Base-by-base conservation (phyloP, 2,888 invertebrate species). In the Drosophila prolongata region DNA sequence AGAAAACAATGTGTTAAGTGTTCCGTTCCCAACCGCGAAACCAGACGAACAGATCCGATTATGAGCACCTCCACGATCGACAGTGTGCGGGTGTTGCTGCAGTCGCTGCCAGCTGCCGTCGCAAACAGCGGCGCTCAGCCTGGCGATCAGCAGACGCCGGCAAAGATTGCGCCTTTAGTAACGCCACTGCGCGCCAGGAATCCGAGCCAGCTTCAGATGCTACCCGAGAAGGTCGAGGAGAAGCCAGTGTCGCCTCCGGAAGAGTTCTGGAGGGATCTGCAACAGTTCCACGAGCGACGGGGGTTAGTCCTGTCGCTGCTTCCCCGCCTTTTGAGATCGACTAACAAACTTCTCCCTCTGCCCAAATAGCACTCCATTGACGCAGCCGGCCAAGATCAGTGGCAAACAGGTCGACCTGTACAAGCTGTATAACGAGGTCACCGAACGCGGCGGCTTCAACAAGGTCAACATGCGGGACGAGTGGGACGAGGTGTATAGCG, bases 341-440 rank as follows among this genome's bases (percentile, higher is more conserved):
- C 35, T 46, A 9, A 44, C 44, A 37, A 37, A 61, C 37, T 37
- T 37, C 11, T 8, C 0, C 0, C 0, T 6, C 2, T 30, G 11
- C 10, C 14, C 47, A 2, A 19, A 70, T 92, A 95, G 95, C 81
- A 94, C 94, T 30, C 91, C 93, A n/a, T 79, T 92, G n/a, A 93
- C 87, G 76, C 93, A 94, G 87, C 94, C 94, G 35, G 96, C 97
- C 3, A 94, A 95, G 91, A 95, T 99, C 73, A 97, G 96, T 93
- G 98, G 98, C 65, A 95, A 95, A 89, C 96, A 97, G 92, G 95
- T 99, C 90, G 98, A 99, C 93, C 94, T 99, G 80, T 98, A 96
- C 93, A 94, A 96, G 74, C 95, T 99, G 81, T 99, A 99, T 93
- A 95, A 95, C 87, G 94, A 97, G 91, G 99, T 99, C 56, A 98